A percentile compares a stretch with the other conserved stretches of the same genome.
Conservation (phyloP, 2,888 invertebrate genomes). For the Pachymerium ferrugineum region DNA sequence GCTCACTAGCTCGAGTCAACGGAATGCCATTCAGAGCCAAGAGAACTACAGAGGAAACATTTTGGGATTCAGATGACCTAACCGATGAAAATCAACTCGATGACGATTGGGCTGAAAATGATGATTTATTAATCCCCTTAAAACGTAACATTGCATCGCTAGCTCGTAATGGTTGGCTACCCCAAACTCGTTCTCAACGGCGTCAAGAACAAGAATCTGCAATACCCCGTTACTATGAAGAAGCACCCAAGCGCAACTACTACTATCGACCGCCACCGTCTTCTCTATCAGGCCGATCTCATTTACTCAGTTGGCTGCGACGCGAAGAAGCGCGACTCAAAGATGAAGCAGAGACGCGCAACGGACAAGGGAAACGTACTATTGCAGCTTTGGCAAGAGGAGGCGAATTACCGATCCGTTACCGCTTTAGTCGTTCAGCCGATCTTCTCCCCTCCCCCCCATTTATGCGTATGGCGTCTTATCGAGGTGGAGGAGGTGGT, state of each 20-base stretch:
- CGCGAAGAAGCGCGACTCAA: neutral
- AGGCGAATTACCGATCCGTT: neutral
- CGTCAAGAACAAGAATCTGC: neutral
- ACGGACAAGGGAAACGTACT: slow-evolving; percentile 6
- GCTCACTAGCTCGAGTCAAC: slow-evolving; percentile 12
- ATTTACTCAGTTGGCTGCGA: slow-evolving; percentile 23
- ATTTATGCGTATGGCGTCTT: slow-evolving; percentile 11
- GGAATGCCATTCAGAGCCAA: slow-evolving; percentile 1
- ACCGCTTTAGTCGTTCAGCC: slow-evolving; percentile 25
- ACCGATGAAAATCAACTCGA: neutral
- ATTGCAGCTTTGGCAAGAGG: slow-evolving; percentile 16
- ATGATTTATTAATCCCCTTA: neutral
- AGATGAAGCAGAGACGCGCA: neutral
- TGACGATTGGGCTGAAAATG: slow-evolving; percentile 7
- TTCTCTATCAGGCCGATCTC: neutral
- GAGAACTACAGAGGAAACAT: neutral
- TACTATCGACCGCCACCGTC: neutral
- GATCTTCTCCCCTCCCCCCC: slow-evolving; percentile 7
- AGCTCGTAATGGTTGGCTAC: slow-evolving; percentile 31
- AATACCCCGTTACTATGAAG: neutral
- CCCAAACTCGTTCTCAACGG: slow-evolving; percentile 7
- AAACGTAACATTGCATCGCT: slow-evolving; percentile 30
- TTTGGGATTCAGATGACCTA: neutral
- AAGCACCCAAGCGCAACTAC: neutral
- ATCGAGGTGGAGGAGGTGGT: neutral